phyloP scores from a whole-genome alignment of 2,888 invertebrate genomes.

The Scaptomyza tumidula region DNA sequence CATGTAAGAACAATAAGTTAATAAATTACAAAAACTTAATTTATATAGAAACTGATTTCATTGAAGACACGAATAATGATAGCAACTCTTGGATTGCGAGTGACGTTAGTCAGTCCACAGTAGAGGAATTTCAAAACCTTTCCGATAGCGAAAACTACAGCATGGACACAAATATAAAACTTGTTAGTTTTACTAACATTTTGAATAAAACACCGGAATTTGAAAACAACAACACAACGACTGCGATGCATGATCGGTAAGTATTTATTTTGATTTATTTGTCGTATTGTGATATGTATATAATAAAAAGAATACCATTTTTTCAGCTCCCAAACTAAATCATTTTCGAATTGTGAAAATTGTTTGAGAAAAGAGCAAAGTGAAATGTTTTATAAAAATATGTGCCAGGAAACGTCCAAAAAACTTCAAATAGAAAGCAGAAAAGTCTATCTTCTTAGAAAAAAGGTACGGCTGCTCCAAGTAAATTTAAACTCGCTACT shows the following conservation, averaged over 20 bases:
- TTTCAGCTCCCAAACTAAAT: background rate
- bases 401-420: background rate
- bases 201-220: background rate
- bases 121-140: background rate
- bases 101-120: background rate
- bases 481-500: background rate
- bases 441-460: background rate
- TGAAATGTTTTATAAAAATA: background rate
- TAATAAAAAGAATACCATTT: background rate
- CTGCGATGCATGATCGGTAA: background rate
- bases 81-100: background rate
- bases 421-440: background rate
- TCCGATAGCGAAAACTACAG: background rate
- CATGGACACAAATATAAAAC: background rate
- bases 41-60: background rate
- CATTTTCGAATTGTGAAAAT: background rate
- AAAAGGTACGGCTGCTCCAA: background rate
- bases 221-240: background rate
- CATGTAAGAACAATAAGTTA: background rate
- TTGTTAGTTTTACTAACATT: background rate
- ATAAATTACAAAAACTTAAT: background rate
- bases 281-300: background rate
- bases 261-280: background rate
- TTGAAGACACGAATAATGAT: background rate
- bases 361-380: background rate